Evolutionary conservation across 64 coral and sea anemone genomes (phyloP), one percentile per base, ranked within the genome.

Genomic region (Actinia equina): DNA sequence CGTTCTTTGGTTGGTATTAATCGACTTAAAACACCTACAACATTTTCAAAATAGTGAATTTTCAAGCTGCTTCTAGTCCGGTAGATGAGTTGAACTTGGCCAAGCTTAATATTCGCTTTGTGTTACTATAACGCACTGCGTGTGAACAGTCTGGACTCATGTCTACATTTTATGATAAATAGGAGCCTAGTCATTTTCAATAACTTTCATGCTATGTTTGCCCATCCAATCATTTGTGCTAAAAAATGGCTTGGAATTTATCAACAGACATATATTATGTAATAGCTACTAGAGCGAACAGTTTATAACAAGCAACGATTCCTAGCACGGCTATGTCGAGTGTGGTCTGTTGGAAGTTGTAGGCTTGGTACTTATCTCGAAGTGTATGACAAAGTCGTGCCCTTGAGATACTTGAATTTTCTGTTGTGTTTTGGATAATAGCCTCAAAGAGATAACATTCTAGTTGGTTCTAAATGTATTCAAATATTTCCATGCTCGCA

Each of bases 101-200:
- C 70, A 58, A 89, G 86, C 90, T 84, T 84, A 89, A 90, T 91
- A 93, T 89, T 58, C 92, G 27, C 44, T 52, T 93, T 93, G 94
- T 97, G 56, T 93, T 78, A 93, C 87, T 87, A 92, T 95, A n/a
- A n/a, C 94, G 86, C 90, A 71, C 86, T 84, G 64, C 84, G 94
- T 97, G 94, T 93, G 91, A 97, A 92, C 86, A 67, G 69, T 86
- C 91, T 97, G 84, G 69, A 90, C 89, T 41, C 79, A 80, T 97
- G 94, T 97, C 94, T 97, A 89, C 88, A 61, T 97, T 97, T 97
- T 97, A 97, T 97, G 94, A 83, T 93, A 97, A 95, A 97, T 89
- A 97, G 91, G 57, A n/a, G n/a, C n/a, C n/a, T 77, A 41, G n/a
- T n/a, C 9, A 65, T 89, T 92, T 56, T 7, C 83, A 90, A 77